Evolutionary conservation across 37 sponge, comb jelly and placozoan species (phyloP), one percentile per base, ranked within the genome.

Genomic region (Spongilla lacustris): DNA sequence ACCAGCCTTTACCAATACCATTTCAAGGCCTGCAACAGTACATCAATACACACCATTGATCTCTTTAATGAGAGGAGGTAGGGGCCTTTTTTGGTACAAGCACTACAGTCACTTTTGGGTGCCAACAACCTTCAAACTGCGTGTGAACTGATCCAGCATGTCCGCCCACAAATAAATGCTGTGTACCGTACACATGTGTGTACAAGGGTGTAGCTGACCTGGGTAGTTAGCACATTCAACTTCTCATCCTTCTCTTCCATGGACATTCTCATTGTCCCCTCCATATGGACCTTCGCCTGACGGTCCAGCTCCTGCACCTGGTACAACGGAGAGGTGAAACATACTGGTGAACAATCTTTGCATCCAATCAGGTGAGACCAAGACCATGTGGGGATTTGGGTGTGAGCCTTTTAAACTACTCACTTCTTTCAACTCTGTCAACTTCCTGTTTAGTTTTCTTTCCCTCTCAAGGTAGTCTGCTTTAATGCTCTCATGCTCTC

Each of bases 221-320:
- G 95, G 24, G 85, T 95, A 36, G 85, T 84, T 67, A 92, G 33
- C 31, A 91, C 92, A 50, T 84, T 85, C 34, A 91, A 89, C 35
- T 91, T 95, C 69, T 95, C 89, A 30, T 95, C 92, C 41, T 95
- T 92, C 89, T 95, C 95, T 68, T 95, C 95, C 22, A 91, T 69
- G 23, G 66, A 71, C 37, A 78, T 48, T 37, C 81, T 17, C 73
- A 86, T 89, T 36, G 49, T 69, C 67, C 91, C 95, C 71, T 95
- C 95, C 92, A 92, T 74, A 32, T 95, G 95, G 17, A 81, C 84
- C 80, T 95, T 95, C 32, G 95, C 92, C 36, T 91, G 89, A 23
- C 38, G 71, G n/a, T 85, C 90, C 13, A 89, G 36, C 9, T 83
- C 71, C 21, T 86, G 74, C 32, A 71, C 89, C 89, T 89, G 34